Evolutionary conservation across 2,888 invertebrate genomes (phyloP).

Genomic region (Mayetiola destructor): DNA sequence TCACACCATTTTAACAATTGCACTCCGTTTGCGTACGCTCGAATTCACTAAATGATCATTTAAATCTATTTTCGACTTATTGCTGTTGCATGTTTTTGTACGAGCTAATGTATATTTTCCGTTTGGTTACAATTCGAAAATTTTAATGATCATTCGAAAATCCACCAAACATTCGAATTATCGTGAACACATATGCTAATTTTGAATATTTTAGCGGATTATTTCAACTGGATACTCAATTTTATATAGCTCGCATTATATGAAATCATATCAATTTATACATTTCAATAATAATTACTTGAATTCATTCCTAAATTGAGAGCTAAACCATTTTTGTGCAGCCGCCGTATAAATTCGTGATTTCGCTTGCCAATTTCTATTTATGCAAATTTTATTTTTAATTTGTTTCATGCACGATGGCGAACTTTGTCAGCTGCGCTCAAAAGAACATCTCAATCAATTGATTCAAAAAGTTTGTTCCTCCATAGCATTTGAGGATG

Average conservation of each 20-base stretch:
- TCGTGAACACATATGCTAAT: background rate
- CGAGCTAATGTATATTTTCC: background rate
- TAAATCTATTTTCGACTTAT: background rate
- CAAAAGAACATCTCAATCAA: too few species aligned
- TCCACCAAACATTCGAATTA: background rate
- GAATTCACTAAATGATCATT: slow-evolving; percentile 1
- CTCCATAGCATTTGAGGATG: too few species aligned
- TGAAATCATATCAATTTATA: too few species aligned
- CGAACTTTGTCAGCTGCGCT: too few species aligned
- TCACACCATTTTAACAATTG: slow-evolving; percentile 5
- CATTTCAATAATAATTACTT: background rate
- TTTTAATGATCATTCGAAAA: slow-evolving; percentile 7
- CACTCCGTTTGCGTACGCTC: slow-evolving; percentile 7
- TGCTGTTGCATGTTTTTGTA: background rate
- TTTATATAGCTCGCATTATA: background rate
- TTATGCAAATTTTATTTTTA: slow-evolving; percentile 9
- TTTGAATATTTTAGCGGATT: background rate
- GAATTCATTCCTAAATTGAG: background rate
- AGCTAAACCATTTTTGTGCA: background rate
- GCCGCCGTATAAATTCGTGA: background rate
- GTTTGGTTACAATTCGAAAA: background rate
- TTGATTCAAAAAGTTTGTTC: too few species aligned
- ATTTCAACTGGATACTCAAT: background rate
- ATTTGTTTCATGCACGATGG: too few species aligned
- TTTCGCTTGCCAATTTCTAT: slow-evolving; percentile 3